Percentiles rank a stretch among this genome's conserved stretches.
Evolutionary conservation across 2,797 vertebrate species (phyloP).

Genomic region (Parambassis ranga): DNA sequence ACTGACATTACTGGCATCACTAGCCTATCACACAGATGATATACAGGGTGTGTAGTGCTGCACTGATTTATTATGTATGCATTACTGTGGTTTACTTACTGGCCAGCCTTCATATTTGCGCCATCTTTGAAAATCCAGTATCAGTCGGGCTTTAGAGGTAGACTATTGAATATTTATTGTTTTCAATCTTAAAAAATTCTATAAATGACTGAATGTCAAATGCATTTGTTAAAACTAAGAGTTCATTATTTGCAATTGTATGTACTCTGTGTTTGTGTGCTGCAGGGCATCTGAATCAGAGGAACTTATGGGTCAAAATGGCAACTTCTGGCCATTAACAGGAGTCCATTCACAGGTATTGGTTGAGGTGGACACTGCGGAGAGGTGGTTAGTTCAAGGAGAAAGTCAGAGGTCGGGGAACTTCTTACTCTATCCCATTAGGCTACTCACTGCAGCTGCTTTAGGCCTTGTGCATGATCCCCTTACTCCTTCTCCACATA

Average conservation of each 20-base stretch:
- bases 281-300: slow-evolving; percentile 12
- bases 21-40: too few species aligned
- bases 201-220: neutral
- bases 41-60: too few species aligned
- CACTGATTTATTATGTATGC: too few species aligned
- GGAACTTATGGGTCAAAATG: slow-evolving; percentile 47
- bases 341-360: slow-evolving; percentile 72
- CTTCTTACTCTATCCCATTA: slow-evolving; percentile 56
- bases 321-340: slow-evolving; percentile 60
- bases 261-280: slow-evolving; percentile 8
- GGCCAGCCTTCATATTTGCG: too few species aligned
- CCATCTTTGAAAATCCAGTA: too few species aligned
- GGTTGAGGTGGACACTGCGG: slow-evolving; percentile 75
- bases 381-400: slow-evolving; percentile 80
- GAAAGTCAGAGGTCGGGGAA: slow-evolving; percentile 73
- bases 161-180: too few species aligned
- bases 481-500: neutral
- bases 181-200: neutral
- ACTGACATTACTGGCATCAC: too few species aligned
- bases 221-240: neutral
- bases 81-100: too few species aligned
- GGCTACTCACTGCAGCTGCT: slow-evolving; percentile 8
- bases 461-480: neutral
- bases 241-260: neutral
- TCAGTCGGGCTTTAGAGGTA: too few species aligned